Percentiles rank a stretch among this genome's conserved stretches.
phyloP scores from a whole-genome alignment of 2,113 vertebrate genomes.

The Ornithorhynchus anatinus region DNA sequence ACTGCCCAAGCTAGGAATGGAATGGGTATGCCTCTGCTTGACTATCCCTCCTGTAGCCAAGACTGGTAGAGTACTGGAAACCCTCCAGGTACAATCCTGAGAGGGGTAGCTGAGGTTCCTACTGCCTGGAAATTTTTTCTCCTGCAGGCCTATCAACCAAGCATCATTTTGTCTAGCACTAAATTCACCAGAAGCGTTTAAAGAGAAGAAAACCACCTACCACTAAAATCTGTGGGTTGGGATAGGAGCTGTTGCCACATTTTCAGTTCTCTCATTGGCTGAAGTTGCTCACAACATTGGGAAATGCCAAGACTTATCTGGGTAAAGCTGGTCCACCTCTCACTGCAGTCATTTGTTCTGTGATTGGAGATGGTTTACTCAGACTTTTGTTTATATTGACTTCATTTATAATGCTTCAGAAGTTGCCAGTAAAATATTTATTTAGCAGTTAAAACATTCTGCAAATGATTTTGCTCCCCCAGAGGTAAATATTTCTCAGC shows the following conservation, averaged over 20 bases:
- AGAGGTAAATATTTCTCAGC: constrained; percentile 70
- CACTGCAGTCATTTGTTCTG: constrained; percentile 33
- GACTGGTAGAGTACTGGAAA: no score
- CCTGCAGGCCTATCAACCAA: neutral
- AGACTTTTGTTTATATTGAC: constrained; percentile 75
- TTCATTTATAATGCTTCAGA: constrained; percentile 72
- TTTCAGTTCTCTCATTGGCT: constrained; percentile 49
- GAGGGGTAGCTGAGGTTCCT: no score
- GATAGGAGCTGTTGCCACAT: neutral
- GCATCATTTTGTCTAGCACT: neutral
- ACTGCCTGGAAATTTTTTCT: no score
- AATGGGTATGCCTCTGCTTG: no score
- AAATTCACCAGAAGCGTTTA: constrained; percentile 12
- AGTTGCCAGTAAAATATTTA: constrained; percentile 76
- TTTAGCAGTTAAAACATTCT: constrained; percentile 72
- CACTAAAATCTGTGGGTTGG: constrained; percentile 1
- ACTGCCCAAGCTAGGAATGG: no score
- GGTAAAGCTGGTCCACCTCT: constrained; percentile 59
- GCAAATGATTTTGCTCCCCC: constrained; percentile 77
- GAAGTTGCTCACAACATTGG: constrained; percentile 57
- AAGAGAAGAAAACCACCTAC: constrained; percentile 1
- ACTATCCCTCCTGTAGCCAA: no score
- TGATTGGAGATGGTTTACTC: constrained; percentile 58
- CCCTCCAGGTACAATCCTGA: no score
- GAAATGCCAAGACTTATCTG: constrained; percentile 50